These are phyloP conservation scores for Lipotes vexillifer DNA, from an alignment of 2,113 vertebrate species.

Conservation along the genomic window DNA sequence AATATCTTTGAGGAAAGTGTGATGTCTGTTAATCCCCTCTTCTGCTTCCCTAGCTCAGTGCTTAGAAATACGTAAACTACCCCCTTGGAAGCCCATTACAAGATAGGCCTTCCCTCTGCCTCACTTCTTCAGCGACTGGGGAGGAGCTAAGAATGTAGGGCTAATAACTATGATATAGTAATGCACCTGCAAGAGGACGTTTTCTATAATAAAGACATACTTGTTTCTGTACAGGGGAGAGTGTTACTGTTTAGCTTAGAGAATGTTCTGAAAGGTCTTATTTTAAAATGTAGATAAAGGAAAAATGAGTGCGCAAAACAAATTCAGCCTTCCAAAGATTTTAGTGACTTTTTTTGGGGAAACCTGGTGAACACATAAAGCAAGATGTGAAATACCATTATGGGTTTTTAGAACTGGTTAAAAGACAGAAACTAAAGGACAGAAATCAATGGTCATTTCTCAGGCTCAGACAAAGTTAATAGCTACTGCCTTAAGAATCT, in stretches of 20 bases:
- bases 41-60: constrained; percentile 75
- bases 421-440: constrained; percentile 55
- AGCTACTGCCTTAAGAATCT: constrained; percentile 50
- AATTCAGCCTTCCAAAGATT: constrained; percentile 63
- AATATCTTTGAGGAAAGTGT: constrained; percentile 74
- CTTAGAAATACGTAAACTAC: constrained; percentile 70
- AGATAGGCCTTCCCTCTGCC: constrained; percentile 47
- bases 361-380: constrained; percentile 45
- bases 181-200: constrained; percentile 32
- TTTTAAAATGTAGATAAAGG: constrained; percentile 62
- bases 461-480: constrained; percentile 58
- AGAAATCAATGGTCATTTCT: constrained; percentile 65
- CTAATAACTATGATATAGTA: constrained; percentile 35
- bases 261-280: constrained; percentile 43
- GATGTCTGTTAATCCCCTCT: constrained; percentile 76
- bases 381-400: constrained; percentile 56
- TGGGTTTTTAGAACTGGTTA: background rate
- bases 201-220: constrained; percentile 40
- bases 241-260: constrained; percentile 8
- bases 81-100: constrained; percentile 56
- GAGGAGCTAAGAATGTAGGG: background rate
- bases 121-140: constrained; percentile 51
- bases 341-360: constrained; percentile 53
- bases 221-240: constrained; percentile 52
- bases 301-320: constrained; percentile 48